phyloP scores from a whole-genome alignment of 2,888 invertebrate species.

The Cenopis cana region DNA sequence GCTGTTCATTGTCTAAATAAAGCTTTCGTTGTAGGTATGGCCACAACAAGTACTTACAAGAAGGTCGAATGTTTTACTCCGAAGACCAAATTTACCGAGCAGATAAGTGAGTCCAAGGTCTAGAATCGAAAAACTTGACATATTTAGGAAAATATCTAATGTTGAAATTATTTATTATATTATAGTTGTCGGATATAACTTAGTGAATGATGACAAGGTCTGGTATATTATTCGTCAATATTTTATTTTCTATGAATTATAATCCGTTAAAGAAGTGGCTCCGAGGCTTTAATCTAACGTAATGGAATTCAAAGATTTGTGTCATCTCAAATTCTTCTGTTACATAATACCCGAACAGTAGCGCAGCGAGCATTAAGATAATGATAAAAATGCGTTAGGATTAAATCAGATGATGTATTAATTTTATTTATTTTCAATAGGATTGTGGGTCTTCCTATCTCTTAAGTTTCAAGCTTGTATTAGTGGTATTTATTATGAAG shows the following conservation, averaged over 20 bases:
- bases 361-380: constrained; percentile 63
- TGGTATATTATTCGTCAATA: too few species aligned
- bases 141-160: too few species aligned
- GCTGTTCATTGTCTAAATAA: not conserved
- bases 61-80: not conserved
- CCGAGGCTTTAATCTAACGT: constrained; percentile 44
- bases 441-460: not conserved
- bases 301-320: constrained; percentile 54
- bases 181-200: too few species aligned
- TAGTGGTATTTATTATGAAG: not conserved
- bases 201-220: too few species aligned
- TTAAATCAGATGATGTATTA: constrained; percentile 40
- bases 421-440: constrained; percentile 34
- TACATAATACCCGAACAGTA: constrained; percentile 58
- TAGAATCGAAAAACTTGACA: too few species aligned
- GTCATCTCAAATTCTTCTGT: constrained; percentile 47
- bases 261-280: constrained; percentile 32
- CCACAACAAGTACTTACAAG: not conserved
- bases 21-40: not conserved
- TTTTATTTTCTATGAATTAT: constrained; percentile 24
- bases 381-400: constrained; percentile 47
- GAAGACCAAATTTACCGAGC: not conserved
- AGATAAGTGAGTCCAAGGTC: not conserved
- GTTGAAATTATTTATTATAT: too few species aligned
- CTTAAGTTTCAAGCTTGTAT: not conserved